Base-by-base conservation (phyloP, 2,888 invertebrate species). In the Portevinia maculata region DNA sequence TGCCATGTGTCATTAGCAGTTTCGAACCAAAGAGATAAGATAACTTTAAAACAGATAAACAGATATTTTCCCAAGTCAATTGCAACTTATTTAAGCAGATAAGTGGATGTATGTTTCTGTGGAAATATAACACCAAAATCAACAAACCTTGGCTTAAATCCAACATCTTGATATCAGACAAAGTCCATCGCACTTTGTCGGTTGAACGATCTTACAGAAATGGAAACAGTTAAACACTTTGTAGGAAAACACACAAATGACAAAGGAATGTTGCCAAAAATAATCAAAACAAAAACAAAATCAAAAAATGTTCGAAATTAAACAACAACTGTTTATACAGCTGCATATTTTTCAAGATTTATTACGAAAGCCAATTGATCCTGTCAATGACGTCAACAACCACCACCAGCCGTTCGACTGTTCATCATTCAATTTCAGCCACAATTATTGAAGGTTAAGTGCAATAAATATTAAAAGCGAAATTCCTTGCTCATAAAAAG, bases 51-150 rank as follows among this genome's bases (percentile, higher is more conserved):
- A 13, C 1, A 21, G 55, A 55, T 19, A 37, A 55, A 53, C 37
- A 55, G 17, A 21, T 21, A 13, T 21, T 21, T 19, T 21, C 17
- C n/a, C 21, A 11, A 37, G 37, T 55, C 13, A 37, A 37, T 19
- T 13, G 37, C 37, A 13, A 34, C 34, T 55, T 55, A 37, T 34
- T 55, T 37, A 55, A 21, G 37, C 37, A 55, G 37, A 55, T 21
- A 37, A 19, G 5, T 48, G 8, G 1, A 13, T 13, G n/a, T 15
- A 13, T 28, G 6, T 30, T 48, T 28, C 7, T 28, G 50, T 13
- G 28, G n/a, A 24, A 50, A 13, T 3, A 24, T 5, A 24, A 24
- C 2, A 24, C 24, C n/a, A n/a, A 24, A 7, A 37, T 37, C 13
- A 37, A 9, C 28, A 50, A 50, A 50, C 28, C 13, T 7, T 28